Base-by-base conservation (phyloP, 2,888 invertebrate species). In the Drosophila mimica region DNA sequence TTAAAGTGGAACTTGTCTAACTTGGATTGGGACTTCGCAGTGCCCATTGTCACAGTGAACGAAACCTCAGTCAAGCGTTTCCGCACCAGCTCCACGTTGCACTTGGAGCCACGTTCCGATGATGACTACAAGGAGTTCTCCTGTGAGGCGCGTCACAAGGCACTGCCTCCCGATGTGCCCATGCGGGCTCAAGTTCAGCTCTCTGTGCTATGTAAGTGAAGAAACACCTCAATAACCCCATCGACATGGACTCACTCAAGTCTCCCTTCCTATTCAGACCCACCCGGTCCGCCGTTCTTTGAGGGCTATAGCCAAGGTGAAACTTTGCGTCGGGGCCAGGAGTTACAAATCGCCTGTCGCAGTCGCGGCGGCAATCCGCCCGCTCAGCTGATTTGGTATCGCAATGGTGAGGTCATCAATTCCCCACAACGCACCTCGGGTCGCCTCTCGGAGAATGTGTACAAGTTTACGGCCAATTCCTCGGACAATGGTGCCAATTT, bases 321-420 rank as follows among this genome's bases (percentile, higher is more conserved):
- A 56, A 87, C 79, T 15, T 73, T 92, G 62, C 84, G 89, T 38
- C 91, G 91, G 51, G 92, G 92, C n/a, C 92, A 92, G 70, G 88
- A 90, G 64, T 75, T 92, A 31, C 90, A 92, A 75, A 91, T 92
- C 7, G 93, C 92, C 5, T 92, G 92, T 62, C 91, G 92, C 60
- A 92, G 92, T 68, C 91, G 92, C 17, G 93, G 93, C 11, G 92
- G 92, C 4, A 92, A 92, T 81, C 92, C 92, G 1, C 90, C 92
- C 0, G 92, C 92, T 7, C 92, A 92, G 53, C 68, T 92, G 69
- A 70, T 92, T 13, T 92, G 92, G 92, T 92, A 92, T 68, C 91
- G 91, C 59, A 92, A 92, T 67, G 92, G 92, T 2, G 76, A 80
- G 48, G 81, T 86, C 9, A 78, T 92, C n/a, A 81, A 76, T 30